Evolutionary conservation across 2,797 vertebrate species (phyloP), one percentile per base, ranked within the genome.

Genomic region (Tarsius wallacei): DNA sequence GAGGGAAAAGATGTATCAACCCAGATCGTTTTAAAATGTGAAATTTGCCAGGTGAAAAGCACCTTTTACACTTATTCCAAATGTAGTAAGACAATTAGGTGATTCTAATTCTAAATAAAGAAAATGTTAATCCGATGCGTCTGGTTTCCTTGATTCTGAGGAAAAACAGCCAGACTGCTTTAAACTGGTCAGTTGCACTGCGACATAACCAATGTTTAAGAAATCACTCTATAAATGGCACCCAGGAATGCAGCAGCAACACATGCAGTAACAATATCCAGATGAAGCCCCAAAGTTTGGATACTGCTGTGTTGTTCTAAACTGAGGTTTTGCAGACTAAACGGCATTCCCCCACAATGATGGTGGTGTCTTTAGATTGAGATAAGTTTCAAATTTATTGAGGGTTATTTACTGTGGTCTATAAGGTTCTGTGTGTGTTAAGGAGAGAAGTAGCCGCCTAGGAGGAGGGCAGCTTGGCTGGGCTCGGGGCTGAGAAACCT

Each of bases 301-400:
- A 98, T 87, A 90, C 91, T 84, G 96, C 87, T 94, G 91, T 98
- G 96, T 55, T 94, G 94, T 98, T 97, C 86, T 97, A 98, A 97
- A 84, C 86, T 97, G 98, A 98, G 96, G 93, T 94, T 98, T 98
- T 97, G 97, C 98, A 99, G 98, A 96, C 96, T 93, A 97, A 42
- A 98, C 97, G 98, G 94, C 93, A 78, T 96, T 98, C 93, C 77
- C 78, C 92, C 76, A 68, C 77, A 96, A 97, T 98, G 97, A 97
- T 80, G 97, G 89, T 76, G 64, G 93, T 98, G 94, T 90, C 84
- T 98, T 98, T 93, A 97, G 97, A 98, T 97, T 97, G 95, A 94
- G 98, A 98, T 98, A 98, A 98, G 98, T 97, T 96, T 97, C 94
- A 98, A 97, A 98, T 99, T 98, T 98, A 98, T 97, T 93, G 96